Percentiles rank a stretch among this genome's conserved stretches.
Evolutionary conservation across 2,797 vertebrate genomes (phyloP).

Genomic region (Gambusia yucatana): DNA sequence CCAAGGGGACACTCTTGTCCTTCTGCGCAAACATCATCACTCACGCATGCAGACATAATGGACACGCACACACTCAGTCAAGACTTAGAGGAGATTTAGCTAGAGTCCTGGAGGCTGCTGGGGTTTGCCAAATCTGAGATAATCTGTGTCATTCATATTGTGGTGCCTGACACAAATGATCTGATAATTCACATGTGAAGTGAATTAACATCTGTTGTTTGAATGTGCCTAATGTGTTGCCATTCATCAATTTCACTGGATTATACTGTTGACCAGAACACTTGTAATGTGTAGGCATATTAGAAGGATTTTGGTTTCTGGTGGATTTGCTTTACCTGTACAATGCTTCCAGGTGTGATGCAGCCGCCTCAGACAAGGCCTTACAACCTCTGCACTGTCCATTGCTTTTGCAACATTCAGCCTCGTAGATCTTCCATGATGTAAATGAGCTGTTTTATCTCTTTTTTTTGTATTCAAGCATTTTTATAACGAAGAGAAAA

Average conservation of each 20-base stretch:
- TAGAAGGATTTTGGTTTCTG: neutral
- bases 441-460: slow-evolving; percentile 84
- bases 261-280: slow-evolving; percentile 78
- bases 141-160: slow-evolving; percentile 85
- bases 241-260: slow-evolving; percentile 84
- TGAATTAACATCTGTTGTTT: slow-evolving; percentile 87
- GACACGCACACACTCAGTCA: slow-evolving; percentile 32
- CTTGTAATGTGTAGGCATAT: slow-evolving; percentile 1
- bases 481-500: slow-evolving; percentile 36
- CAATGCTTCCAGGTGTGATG: neutral
- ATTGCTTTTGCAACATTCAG: neutral
- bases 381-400: slow-evolving; percentile 6
- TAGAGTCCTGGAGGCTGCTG: slow-evolving; percentile 64
- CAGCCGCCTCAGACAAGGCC: slow-evolving; percentile 7
- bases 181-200: slow-evolving; percentile 83
- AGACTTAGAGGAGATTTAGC: slow-evolving; percentile 57
- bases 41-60: slow-evolving; percentile 50
- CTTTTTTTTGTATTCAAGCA: neutral
- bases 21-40: slow-evolving; percentile 52
- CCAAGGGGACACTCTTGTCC: slow-evolving; percentile 45
- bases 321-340: neutral
- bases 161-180: slow-evolving; percentile 82
- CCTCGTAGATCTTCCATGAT: slow-evolving; percentile 38
- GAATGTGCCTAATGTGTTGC: slow-evolving; percentile 81
- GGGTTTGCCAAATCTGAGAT: slow-evolving; percentile 73